phyloP scores from a whole-genome alignment of 1,140 invertebrate genomes.

The Octopus bimaculoides region DNA sequence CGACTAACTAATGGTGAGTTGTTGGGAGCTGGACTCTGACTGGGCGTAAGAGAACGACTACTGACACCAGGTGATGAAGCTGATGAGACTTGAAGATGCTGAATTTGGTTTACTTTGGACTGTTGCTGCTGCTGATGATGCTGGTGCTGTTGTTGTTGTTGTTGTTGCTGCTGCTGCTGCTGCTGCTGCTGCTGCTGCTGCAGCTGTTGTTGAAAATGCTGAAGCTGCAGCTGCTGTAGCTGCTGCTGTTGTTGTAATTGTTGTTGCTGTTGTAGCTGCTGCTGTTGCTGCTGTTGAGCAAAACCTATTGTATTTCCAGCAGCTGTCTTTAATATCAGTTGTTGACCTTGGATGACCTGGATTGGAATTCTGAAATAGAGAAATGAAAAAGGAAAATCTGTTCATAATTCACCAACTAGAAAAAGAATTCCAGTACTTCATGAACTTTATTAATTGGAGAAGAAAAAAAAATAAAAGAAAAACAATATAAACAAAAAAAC shows the following conservation, averaged over 20 bases:
- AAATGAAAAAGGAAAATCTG: not conserved
- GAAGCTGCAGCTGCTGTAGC: not conserved
- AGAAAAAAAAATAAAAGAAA: no score
- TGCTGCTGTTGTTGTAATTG: not conserved
- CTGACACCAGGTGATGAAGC: constrained; percentile 14
- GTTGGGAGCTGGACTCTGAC: constrained; percentile 24
- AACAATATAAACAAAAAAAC: no score
- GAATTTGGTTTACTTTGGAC: constrained; percentile 22
- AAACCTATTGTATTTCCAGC: not conserved
- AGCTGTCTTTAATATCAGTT: constrained; percentile 13
- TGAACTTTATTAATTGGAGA: no score
- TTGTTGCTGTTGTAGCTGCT: not conserved
- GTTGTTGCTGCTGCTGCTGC: constrained; percentile 8
- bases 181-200: constrained; percentile 13
- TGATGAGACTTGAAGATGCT: constrained; percentile 14
- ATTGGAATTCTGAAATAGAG: constrained; percentile 11
- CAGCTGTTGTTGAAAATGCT: constrained; percentile 17
- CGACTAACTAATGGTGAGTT: constrained; percentile 30
- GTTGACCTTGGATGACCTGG: constrained; percentile 15
- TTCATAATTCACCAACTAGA: not conserved
- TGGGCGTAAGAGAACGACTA: constrained; percentile 29
- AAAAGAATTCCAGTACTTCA: no score
- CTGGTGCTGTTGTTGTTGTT: constrained; percentile 24
- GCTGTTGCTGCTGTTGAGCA: constrained; percentile 15
- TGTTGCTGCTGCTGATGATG: constrained; percentile 27